These are phyloP conservation scores for Saguinus midas DNA, from an alignment of 2,113 vertebrate species.

Conservation along the genomic window DNA sequence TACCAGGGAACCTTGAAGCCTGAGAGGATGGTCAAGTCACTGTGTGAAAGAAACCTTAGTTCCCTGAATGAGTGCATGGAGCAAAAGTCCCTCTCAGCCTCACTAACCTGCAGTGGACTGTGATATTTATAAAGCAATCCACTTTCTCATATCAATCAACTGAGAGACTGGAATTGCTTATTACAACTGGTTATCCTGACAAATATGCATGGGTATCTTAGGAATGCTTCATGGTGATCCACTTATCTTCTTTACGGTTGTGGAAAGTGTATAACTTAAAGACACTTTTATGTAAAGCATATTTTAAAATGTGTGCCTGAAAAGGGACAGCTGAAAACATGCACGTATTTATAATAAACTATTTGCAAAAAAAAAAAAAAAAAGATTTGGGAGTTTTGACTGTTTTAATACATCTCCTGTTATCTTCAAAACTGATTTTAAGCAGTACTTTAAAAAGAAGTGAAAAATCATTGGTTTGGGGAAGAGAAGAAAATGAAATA, in stretches of 20 bases:
- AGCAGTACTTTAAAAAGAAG: background rate
- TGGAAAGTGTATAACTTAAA: background rate
- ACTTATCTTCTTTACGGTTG: background rate
- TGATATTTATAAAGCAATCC: background rate
- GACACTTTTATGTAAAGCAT: background rate
- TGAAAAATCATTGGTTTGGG: background rate
- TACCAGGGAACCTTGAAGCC: background rate
- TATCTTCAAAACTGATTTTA: conserved; percentile 42
- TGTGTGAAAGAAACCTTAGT: background rate
- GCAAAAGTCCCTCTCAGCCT: background rate
- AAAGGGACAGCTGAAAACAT: background rate
- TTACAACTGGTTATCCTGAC: background rate
- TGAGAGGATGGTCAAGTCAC: background rate
- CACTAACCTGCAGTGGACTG: background rate
- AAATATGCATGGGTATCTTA: background rate
- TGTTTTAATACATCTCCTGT: background rate
- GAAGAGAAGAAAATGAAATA: conserved; percentile 22
- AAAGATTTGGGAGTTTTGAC: background rate
- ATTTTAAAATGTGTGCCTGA: conserved; percentile 18
- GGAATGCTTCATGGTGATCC: background rate
- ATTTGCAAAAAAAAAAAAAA: background rate
- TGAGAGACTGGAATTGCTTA: background rate
- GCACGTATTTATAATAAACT: background rate
- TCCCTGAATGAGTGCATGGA: background rate
- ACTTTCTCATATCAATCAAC: background rate